A percentile compares a stretch with the other conserved stretches of the same genome.
Evolutionary conservation across 2,888 invertebrate genomes (phyloP).

Genomic region (Chromoteleia sp.): DNA sequence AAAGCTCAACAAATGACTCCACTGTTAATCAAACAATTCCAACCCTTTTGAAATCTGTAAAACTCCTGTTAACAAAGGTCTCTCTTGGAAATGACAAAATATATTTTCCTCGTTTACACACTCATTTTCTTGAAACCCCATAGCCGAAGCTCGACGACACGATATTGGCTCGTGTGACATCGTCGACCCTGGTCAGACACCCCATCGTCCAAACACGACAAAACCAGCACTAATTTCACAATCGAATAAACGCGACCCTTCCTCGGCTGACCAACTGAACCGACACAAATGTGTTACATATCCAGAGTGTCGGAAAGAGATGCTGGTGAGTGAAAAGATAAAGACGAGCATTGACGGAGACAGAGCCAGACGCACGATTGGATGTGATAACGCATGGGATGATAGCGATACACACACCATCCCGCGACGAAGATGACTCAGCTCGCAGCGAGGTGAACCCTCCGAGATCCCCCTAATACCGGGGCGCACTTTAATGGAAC

Average conservation of each 20-base stretch:
- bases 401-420: slow-evolving; percentile 80
- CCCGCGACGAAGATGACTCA: slow-evolving; percentile 78
- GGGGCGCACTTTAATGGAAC: slow-evolving; percentile 52
- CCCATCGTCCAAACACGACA: slow-evolving; percentile 78
- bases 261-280: slow-evolving; percentile 74
- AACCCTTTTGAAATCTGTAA: slow-evolving; percentile 39
- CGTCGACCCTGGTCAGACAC: slow-evolving; percentile 66
- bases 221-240: slow-evolving; percentile 85
- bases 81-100: slow-evolving; percentile 42
- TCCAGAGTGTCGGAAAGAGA: slow-evolving; percentile 62
- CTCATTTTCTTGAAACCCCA: slow-evolving; percentile 45
- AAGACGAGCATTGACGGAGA: slow-evolving; percentile 13
- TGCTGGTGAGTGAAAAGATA: slow-evolving; percentile 43
- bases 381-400: slow-evolving; percentile 80
- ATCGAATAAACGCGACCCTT: slow-evolving; percentile 82
- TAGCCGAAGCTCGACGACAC: slow-evolving; percentile 19
- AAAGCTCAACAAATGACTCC: slow-evolving; percentile 36
- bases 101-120: slow-evolving; percentile 45
- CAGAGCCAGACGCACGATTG: slow-evolving; percentile 60
- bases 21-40: slow-evolving; percentile 20
- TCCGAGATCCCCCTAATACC: slow-evolving; percentile 49
- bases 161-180: slow-evolving; percentile 51
- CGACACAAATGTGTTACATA: slow-evolving; percentile 75
- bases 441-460: slow-evolving; percentile 62
- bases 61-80: slow-evolving; percentile 39